These are phyloP conservation scores for Cyanoramphus novaezelandiae DNA, from an alignment of 2,113 vertebrate species.

Conservation along the genomic window DNA sequence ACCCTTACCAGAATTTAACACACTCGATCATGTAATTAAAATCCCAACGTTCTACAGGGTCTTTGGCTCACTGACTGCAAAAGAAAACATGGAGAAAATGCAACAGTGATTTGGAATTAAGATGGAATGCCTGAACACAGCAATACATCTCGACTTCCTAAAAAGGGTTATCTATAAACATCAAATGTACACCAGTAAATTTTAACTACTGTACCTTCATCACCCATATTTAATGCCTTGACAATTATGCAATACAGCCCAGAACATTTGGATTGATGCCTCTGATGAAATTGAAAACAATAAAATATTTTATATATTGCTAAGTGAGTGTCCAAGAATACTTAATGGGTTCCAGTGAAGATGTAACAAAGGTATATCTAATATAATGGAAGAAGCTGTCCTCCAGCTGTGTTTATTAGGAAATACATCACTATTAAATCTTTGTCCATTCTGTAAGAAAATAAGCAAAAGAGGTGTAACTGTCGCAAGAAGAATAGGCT, in stretches of 20 bases:
- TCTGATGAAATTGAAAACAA: constrained; percentile 33
- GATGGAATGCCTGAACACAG: constrained; percentile 15
- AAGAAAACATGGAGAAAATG: constrained; percentile 6
- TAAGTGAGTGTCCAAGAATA: neutral
- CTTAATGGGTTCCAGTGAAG: neutral
- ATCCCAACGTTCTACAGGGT: constrained; percentile 11
- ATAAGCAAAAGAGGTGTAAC: neutral
- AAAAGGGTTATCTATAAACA: constrained; percentile 57
- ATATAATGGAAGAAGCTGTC: neutral
- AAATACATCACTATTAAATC: constrained; percentile 44
- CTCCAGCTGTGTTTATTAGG: neutral
- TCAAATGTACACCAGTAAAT: constrained; percentile 26
- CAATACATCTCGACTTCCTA: constrained; percentile 4
- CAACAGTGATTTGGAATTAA: constrained; percentile 49
- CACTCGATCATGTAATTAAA: constrained; percentile 65
- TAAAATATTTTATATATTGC: neutral
- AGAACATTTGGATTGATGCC: constrained; percentile 49
- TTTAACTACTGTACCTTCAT: constrained; percentile 39
- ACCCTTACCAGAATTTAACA: constrained; percentile 49
- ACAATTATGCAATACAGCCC: constrained; percentile 59
- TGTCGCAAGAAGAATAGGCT: neutral
- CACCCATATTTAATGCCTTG: constrained; percentile 37
- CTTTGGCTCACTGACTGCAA: constrained; percentile 28
- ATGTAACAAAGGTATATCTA: neutral
- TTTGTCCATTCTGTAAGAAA: constrained; percentile 16